Percentiles rank a stretch among this genome's conserved stretches.
Conservation (phyloP, 2,888 invertebrate genomes). For the Nemurella pictetii region DNA sequence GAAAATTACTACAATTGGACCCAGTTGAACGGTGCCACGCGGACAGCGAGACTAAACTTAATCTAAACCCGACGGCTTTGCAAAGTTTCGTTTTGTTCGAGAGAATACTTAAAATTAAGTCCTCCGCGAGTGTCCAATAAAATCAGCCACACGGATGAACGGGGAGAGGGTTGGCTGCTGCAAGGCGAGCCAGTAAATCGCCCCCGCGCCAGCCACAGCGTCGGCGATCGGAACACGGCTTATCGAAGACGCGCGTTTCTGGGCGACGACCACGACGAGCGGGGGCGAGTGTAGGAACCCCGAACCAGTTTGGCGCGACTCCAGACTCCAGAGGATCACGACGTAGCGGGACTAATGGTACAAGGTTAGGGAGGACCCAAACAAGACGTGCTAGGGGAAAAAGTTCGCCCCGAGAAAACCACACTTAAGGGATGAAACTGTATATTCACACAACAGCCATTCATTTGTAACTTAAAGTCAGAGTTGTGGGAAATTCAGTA, state of each 20-base stretch:
- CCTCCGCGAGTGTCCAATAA: neutral
- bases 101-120: neutral
- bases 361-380: slow-evolving; percentile 13
- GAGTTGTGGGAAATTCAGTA: neutral
- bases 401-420: neutral
- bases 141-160: neutral
- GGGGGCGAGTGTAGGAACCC: no score
- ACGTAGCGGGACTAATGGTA: slow-evolving; percentile 14
- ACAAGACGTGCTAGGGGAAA: neutral
- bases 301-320: neutral
- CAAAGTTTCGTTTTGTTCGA: neutral
- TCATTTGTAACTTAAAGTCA: neutral
- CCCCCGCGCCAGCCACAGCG: no score
- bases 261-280: neutral
- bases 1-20: no score
- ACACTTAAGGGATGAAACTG: slow-evolving; percentile 13
- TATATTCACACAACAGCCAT: slow-evolving; percentile 14
- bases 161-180: neutral
- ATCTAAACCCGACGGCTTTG: no score
- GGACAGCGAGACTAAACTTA: no score
- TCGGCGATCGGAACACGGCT: slow-evolving; percentile 6
- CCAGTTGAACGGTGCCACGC: no score
- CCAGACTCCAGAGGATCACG: slow-evolving; percentile 4
- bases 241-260: neutral
- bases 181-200: neutral